Evolutionary conservation across 1,140 invertebrate species (phyloP), one percentile per base, ranked within the genome.

Genomic region (Philopotamus ludificatus): DNA sequence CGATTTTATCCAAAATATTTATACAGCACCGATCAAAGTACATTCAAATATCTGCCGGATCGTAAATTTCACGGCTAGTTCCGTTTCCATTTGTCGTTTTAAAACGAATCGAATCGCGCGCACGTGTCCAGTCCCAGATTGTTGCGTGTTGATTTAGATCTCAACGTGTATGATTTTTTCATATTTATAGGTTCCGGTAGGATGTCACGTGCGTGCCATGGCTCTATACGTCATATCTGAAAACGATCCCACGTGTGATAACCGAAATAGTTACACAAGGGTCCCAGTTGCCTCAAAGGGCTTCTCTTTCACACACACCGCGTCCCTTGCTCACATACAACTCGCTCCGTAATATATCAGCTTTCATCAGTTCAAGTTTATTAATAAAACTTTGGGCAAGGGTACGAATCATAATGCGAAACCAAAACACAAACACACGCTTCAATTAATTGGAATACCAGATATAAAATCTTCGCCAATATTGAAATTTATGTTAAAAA

Each of bases 241-340:
- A 59, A 59, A 16, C 57, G 39, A 59, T 59, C 18, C 41, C 41
- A 59, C 41, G 41, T 59, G 28, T 59, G 57, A 57, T 44, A 41
- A 59, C 57, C 57, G 39, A 41, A 59, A 59, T 41, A 23, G 15
- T 28, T n/a, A 26, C 3, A 26, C 10, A 57, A 15, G 53, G 53
- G 7, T 10, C 28, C 28, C 4, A 34, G 12, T 34, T 34, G 28
- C 28, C 12, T 12, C 28, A 34, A 12, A 34, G 28, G 28, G 28
- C 28, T 34, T 34, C n/a, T n/a, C n/a, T n/a, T n/a, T n/a, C n/a
- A n/a, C n/a, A n/a, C n/a, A n/a, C n/a, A n/a, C n/a, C n/a, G n/a
- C n/a, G n/a, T n/a, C n/a, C n/a, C n/a, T n/a, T n/a, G n/a, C n/a
- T n/a, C n/a, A n/a, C n/a, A n/a, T n/a, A n/a, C n/a, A n/a, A n/a